phyloP scores from a whole-genome alignment of 2,797 vertebrate species.

The Catostomus latipinnis region DNA sequence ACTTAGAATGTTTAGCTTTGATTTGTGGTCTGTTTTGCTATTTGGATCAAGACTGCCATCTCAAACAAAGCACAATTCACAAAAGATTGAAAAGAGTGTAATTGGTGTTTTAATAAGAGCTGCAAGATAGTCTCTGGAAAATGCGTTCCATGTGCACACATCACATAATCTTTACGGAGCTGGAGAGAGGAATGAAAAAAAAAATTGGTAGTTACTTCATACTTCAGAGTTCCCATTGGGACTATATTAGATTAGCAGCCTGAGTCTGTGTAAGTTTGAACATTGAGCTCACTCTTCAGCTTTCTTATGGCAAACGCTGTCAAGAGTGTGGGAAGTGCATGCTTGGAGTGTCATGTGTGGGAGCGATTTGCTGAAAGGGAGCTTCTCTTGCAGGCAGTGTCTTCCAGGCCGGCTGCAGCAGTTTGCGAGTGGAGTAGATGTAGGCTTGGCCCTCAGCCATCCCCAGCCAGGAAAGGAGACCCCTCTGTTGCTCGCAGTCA shows the following conservation, averaged over 20 bases:
- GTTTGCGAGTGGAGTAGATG: constrained; percentile 57
- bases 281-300: constrained; percentile 17
- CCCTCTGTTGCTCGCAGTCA: constrained; percentile 40
- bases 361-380: constrained; percentile 37
- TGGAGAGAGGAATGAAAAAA: constrained; percentile 20
- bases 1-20: neutral
- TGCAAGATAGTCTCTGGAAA: constrained; percentile 44
- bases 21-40: neutral
- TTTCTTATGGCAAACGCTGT: constrained; percentile 49
- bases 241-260: constrained; percentile 52
- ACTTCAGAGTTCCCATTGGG: constrained; percentile 50
- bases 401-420: constrained; percentile 45
- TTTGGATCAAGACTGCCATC: neutral
- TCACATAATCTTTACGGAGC: constrained; percentile 56
- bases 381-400: constrained; percentile 65
- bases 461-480: constrained; percentile 55
- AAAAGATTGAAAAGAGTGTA: constrained; percentile 1
- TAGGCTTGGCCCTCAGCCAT: constrained; percentile 56
- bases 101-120: constrained; percentile 41
- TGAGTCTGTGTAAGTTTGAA: constrained; percentile 24
- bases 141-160: constrained; percentile 57
- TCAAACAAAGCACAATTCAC: neutral
- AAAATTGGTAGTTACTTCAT: constrained; percentile 51
- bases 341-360: constrained; percentile 5
- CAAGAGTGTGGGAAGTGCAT: constrained; percentile 32